A percentile compares a stretch with the other conserved stretches of the same genome.
phyloP scores from a whole-genome alignment of 2,113 vertebrate species.

The Percina caprodes region DNA sequence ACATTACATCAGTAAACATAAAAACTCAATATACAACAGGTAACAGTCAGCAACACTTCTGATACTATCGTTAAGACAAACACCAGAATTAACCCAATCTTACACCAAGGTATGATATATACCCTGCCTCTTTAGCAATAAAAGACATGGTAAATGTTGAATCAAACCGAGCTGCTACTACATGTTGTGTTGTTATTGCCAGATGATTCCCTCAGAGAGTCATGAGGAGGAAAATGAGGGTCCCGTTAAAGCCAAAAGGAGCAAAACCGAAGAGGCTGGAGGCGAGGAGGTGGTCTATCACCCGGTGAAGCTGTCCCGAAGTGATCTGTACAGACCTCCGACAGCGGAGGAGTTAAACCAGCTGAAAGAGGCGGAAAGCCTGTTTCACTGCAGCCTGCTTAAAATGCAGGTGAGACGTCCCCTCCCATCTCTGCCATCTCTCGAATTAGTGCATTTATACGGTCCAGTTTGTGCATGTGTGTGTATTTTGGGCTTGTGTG shows the following conservation, averaged over 20 bases:
- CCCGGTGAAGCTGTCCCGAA: conserved; percentile 87
- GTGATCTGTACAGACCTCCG: conserved; percentile 91
- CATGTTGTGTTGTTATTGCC: conserved; percentile 3
- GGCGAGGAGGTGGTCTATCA: conserved; percentile 70
- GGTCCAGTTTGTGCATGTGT: no score
- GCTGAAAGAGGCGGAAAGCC: conserved; percentile 92
- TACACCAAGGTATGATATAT: no score
- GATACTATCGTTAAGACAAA: neutral
- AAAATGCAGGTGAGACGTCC: conserved; percentile 89
- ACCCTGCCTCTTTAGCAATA: neutral
- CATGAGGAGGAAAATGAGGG: conserved; percentile 42
- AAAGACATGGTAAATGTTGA: neutral
- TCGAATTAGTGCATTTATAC: no score
- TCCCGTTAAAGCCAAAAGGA: conserved; percentile 65
- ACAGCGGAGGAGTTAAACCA: conserved; percentile 93
- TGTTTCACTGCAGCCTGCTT: conserved; percentile 94
- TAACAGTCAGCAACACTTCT: no score
- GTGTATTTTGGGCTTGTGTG: no score
- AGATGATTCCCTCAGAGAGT: conserved; percentile 61
- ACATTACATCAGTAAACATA: neutral
- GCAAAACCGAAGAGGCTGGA: conserved; percentile 37
- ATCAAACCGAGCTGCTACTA: neutral
- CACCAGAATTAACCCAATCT: neutral
- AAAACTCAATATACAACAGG: neutral
- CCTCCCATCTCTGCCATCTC: neutral